Evolutionary conservation across 2,888 invertebrate genomes (phyloP).

Genomic region (Pimpla rufipes): DNA sequence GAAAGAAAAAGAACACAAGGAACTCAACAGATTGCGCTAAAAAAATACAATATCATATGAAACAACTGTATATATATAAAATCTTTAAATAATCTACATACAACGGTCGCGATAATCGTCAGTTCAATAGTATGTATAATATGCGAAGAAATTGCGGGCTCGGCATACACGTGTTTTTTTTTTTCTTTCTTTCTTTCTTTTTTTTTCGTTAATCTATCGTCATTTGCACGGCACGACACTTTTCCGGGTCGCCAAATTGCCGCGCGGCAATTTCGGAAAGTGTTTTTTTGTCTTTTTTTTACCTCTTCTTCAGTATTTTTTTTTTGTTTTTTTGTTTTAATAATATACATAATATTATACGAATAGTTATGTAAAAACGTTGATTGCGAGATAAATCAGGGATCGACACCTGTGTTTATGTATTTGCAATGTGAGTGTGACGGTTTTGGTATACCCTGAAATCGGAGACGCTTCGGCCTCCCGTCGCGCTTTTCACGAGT

Average conservation of each 20-base stretch:
- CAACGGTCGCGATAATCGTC: constrained; percentile 72
- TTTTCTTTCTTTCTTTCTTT: constrained; percentile 33
- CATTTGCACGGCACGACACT: constrained; percentile 69
- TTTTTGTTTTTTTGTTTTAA: constrained; percentile 37
- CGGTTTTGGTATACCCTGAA: constrained; percentile 69
- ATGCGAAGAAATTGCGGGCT: constrained; percentile 63
- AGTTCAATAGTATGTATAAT: constrained; percentile 58
- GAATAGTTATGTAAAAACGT: constrained; percentile 64
- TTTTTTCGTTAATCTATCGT: constrained; percentile 17
- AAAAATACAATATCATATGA: constrained; percentile 81
- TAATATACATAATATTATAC: constrained; percentile 54
- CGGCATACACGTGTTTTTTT: constrained; percentile 43
- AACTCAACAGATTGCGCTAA: constrained; percentile 80
- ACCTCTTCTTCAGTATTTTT: not conserved
- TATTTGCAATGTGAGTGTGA: constrained; percentile 58
- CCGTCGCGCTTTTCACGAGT: constrained; percentile 28
- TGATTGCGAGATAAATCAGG: constrained; percentile 60
- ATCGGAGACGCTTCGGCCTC: constrained; percentile 50
- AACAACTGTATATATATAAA: constrained; percentile 82
- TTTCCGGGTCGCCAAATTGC: constrained; percentile 77
- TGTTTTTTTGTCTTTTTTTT: constrained; percentile 55
- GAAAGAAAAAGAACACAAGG: constrained; percentile 72
- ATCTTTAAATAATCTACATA: constrained; percentile 80
- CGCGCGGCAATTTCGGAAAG: constrained; percentile 78
- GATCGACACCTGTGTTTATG: constrained; percentile 15